Base-by-base conservation (phyloP, 2,888 invertebrate genomes). In the Drosophila koepferae region DNA sequence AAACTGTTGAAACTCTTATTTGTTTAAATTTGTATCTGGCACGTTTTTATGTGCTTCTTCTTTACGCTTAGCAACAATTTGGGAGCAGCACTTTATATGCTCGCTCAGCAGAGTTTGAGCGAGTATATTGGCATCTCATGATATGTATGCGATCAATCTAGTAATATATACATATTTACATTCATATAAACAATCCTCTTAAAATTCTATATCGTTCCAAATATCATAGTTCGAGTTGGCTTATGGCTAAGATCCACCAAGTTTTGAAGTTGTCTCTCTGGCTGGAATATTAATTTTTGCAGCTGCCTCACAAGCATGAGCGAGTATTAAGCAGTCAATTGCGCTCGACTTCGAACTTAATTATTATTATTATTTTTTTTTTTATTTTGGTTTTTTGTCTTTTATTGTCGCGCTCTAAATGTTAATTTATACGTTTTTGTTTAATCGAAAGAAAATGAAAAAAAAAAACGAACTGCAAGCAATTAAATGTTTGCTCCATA, bases 41-140 rank as follows among this genome's bases (percentile, higher is more conserved):
- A 89, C 88, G 88, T 88, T 89, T 89, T 85, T 80, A 73, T 76
- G 60, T 81, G 80, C 71, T 77, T 55, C 44, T 49, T 23, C 23
- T 44, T 59, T 16, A 5, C 16, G 20, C 23, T 54, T 40, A 54
- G 44, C 51, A 55, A 55, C 23, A 55, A 43, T 68, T 68, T 58
- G 12, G 51, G 55, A 67, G 40, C 43, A 18, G 51, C 51, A 3
- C 8, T 41, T n/a, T 3, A 8, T 3, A 49, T 31, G 9, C 49
- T 31, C 49, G 31, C n/a, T 31, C 31, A 12, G n/a, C 9, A 1
- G 1, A 9, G 0, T 4, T 10, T 10, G 18, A 34, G 5, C 2
- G 34, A 6, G 49, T 18, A 34, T 51, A 51, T 51, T 16, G 23
- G 23, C 8, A 9, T 34, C 34, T n/a, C n/a, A n/a, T n/a, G n/a